A percentile compares a stretch with the other conserved stretches of the same genome.
These are phyloP conservation scores for Recurvirostra avosetta DNA, from an alignment of 2,113 vertebrate genomes.

Conservation along the genomic window DNA sequence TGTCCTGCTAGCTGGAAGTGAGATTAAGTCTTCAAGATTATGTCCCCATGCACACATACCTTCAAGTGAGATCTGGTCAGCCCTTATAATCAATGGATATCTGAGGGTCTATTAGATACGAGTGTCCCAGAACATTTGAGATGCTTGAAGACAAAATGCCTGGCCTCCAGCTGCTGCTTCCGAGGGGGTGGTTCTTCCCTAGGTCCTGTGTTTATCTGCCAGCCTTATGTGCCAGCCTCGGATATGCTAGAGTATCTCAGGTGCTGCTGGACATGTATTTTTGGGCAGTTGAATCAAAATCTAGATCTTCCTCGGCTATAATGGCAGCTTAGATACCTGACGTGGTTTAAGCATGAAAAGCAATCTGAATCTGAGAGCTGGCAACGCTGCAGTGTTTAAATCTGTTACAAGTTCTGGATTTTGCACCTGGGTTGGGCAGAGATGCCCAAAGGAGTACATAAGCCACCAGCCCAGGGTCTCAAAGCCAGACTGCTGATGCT, in stretches of 20 bases:
- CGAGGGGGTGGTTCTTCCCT: background rate
- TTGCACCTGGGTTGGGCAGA: background rate
- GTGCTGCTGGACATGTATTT: background rate
- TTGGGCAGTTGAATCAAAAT: background rate
- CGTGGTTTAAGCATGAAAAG: background rate
- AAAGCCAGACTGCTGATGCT: background rate
- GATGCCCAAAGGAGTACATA: background rate
- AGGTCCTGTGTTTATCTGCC: background rate
- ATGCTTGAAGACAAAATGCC: background rate
- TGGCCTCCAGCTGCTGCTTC: background rate
- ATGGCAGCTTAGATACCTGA: background rate
- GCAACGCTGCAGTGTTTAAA: background rate
- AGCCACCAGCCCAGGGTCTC: background rate
- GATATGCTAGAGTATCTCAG: background rate
- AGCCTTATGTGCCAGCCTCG: background rate
- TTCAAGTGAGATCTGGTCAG: background rate
- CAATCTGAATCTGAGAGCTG: background rate
- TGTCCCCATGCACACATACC: background rate
- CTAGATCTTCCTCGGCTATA: background rate
- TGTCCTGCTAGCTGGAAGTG: background rate
- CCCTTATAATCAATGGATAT: background rate
- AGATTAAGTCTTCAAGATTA: background rate
- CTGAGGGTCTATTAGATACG: background rate
- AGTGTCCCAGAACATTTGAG: background rate
- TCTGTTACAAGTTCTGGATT: background rate